Percentiles rank a stretch among this genome's conserved stretches.
Evolutionary conservation across 2,888 invertebrate species (phyloP).

Genomic region (Peribatodes rhomboidaria): DNA sequence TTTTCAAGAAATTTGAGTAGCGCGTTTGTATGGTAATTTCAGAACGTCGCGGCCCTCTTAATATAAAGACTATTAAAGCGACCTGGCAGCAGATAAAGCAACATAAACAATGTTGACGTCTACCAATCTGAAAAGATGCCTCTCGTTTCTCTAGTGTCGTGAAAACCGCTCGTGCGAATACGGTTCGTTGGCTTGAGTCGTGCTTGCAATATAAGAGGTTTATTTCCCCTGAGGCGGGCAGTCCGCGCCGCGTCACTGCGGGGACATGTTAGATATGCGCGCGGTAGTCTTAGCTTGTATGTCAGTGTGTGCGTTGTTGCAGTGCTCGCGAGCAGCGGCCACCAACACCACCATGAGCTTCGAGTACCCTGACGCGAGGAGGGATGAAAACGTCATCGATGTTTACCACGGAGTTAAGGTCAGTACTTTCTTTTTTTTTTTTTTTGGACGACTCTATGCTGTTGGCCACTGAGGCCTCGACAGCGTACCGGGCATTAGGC

Average conservation of each 20-base stretch:
- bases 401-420: conserved; percentile 94
- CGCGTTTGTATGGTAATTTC: too few relatives aligned
- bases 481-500: too few relatives aligned
- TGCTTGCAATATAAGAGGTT: conserved; percentile 64
- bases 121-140: conserved; percentile 23
- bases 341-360: conserved; percentile 79
- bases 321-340: conserved; percentile 72
- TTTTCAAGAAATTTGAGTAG: too few relatives aligned
- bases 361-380: conserved; percentile 91
- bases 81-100: conserved; percentile 32
- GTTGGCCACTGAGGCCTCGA: too few relatives aligned
- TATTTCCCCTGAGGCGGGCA: conserved; percentile 57
- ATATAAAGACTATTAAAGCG: background rate
- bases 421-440: conserved; percentile 48
- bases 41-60: too few relatives aligned
- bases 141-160: conserved; percentile 16
- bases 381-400: conserved; percentile 93
- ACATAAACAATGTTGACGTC: conserved; percentile 25
- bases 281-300: conserved; percentile 55
- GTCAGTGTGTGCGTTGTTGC: conserved; percentile 75
- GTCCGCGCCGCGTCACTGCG: conserved; percentile 59
- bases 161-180: conserved; percentile 44
- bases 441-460: too few relatives aligned
- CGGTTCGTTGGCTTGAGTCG: conserved; percentile 56
- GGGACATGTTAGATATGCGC: conserved; percentile 45